Evolutionary conservation across 2,888 invertebrate species (phyloP), one percentile per base, ranked within the genome.

Genomic region (Lydus trimaculatus): DNA sequence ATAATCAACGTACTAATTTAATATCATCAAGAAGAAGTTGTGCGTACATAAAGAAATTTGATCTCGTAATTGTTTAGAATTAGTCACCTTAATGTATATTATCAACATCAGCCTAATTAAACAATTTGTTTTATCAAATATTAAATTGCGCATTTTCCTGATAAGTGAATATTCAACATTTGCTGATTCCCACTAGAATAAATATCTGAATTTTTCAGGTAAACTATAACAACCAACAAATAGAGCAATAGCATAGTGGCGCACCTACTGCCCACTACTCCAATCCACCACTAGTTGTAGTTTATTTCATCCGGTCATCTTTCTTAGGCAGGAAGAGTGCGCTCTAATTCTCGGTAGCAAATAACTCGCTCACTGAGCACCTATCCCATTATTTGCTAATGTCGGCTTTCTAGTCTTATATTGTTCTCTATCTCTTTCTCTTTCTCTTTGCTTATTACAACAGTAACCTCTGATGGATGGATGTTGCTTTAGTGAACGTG

Each of bases 391-490:
- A 76, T 75, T 77, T 73, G 75, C 20, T 77, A 70, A 70, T 69
- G 72, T 62, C 64, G 67, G 63, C 68, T 43, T 43, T 43, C 43
- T 43, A n/a, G 5, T 43, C 64, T 65, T 63, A 63, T 64, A 48
- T 64, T 56, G 65, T 63, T 64, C 59, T 61, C 66, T 17, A 63
- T 59, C 9, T 17, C n/a, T 58, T 28, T 31, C 67, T 64, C 67
- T 65, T 67, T 72, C 74, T 70, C 64, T 65, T 20, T 62, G 73
- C 76, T 79, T 79, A 81, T 81, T 81, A 81, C 79, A 75, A 74
- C 79, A 75, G 77, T 17, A 78, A 80, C 79, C 78, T 79, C 79
- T 82, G 83, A 82, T 82, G 79, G 81, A 83, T 83, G 82, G 78
- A 79, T 78, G 78, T 77, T 78, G 78, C 78, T 77, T 74, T 76